phyloP scores from a whole-genome alignment of 2,888 invertebrate genomes.

The Thyatira batis region DNA sequence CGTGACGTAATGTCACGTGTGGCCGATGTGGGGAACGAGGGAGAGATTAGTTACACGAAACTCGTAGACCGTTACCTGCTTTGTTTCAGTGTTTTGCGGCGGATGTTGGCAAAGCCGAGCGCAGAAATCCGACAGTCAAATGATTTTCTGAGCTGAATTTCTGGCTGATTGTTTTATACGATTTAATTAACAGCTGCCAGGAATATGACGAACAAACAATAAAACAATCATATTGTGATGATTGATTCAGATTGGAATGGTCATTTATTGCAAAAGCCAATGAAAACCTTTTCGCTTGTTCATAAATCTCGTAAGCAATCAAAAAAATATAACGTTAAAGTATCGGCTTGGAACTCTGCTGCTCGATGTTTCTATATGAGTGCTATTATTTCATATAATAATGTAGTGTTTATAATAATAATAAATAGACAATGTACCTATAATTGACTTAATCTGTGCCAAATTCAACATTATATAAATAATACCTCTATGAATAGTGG shows the following conservation, averaged over 20 bases:
- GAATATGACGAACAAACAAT: not conserved
- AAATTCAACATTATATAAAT: too few species aligned
- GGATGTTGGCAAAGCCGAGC: slow-evolving; percentile 11
- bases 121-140: not conserved
- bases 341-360: too few species aligned
- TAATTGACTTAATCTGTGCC: too few species aligned
- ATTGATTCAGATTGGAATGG: not conserved
- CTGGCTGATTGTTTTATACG: not conserved
- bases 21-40: slow-evolving; percentile 11
- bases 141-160: not conserved
- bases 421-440: too few species aligned
- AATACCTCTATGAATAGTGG: too few species aligned
- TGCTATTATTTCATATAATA: too few species aligned
- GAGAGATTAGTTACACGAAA: slow-evolving; percentile 18
- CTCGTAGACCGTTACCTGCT: slow-evolving; percentile 6
- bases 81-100: slow-evolving; percentile 1
- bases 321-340: too few species aligned
- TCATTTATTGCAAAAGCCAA: not conserved
- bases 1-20: slow-evolving; percentile 40
- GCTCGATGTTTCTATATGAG: too few species aligned
- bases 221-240: not conserved
- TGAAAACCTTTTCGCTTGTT: not conserved
- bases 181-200: not conserved
- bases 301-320: not conserved
- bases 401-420: too few species aligned